Base-by-base conservation (phyloP, 1,140 invertebrate species). In the Aphelenchoides fujianensis region DNA sequence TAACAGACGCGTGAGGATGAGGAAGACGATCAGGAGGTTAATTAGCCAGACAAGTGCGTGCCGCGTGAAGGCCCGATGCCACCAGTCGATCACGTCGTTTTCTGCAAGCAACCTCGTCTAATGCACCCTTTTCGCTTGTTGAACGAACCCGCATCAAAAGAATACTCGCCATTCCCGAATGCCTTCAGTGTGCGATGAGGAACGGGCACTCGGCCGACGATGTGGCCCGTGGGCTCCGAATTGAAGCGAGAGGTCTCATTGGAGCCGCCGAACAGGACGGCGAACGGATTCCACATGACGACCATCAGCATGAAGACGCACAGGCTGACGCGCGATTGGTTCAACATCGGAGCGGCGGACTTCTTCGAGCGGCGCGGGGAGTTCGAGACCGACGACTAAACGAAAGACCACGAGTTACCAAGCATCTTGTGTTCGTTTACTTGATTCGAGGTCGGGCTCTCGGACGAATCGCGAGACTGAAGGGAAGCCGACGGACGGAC, bases 251-350 rank as follows among this genome's bases (percentile, higher is more conserved):
- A 2, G 12, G 34, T 23, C 31, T 35, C 48, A n/a, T 66, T 48
- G 31, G 37, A 35, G 5, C 41, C 37, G 2, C 55, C 55, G 34
- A 78, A 79, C 30, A 77, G 68, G 2, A 70, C 2, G 16, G 75
- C 74, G 35, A 78, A 41, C 7, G 76, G 76, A 68, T 78, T 78
- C 3, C 68, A 81, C 1, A 63, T 62, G 23, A 78, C 27, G 34
- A 78, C 32, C 1, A 77, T 62, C 37, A 81, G 73, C 73, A 78
- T 73, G 55, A 78, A 78, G 19, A 78, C 79, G 52, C 74, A 78
- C 3, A 78, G 53, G 12, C 71, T 81, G 32, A 78, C 70, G 9
- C 68, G 54, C 5, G 74, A 66, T 30, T 74, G 78, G 68, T 71
- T 52, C 28, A 69, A 31, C 74, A 77, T 67, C 36, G n/a, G 48